These are phyloP conservation scores for Galeopterus variegatus DNA, from an alignment of 2,113 vertebrate species.

Conservation along the genomic window DNA sequence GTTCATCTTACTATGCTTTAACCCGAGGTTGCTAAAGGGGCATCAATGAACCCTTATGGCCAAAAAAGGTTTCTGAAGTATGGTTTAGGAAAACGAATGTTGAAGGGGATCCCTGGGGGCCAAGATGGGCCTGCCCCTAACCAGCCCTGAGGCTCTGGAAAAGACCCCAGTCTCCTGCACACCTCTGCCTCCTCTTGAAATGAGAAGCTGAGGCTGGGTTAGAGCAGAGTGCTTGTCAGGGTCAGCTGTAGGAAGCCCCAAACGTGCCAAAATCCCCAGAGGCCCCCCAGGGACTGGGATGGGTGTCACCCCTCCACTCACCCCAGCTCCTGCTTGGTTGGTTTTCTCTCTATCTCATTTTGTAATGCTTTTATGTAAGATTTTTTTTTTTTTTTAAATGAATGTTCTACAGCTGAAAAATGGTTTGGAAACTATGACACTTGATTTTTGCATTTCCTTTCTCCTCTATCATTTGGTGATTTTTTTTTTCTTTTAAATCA, in stretches of 20 bases:
- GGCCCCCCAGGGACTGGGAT: neutral
- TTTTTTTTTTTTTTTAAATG: neutral
- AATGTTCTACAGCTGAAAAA: neutral
- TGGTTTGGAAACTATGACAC: neutral
- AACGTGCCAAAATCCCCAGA: neutral
- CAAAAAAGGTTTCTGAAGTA: neutral
- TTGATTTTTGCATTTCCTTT: neutral
- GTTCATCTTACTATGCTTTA: neutral
- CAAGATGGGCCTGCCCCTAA: neutral
- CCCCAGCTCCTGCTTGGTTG: neutral
- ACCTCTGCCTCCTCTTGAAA: neutral
- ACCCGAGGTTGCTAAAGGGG: neutral
- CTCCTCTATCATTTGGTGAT: neutral
- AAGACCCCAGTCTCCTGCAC: neutral
- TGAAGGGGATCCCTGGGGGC: too few species aligned
- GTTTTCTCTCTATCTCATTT: neutral
- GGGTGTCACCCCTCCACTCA: constrained; percentile 49
- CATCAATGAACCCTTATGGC: neutral
- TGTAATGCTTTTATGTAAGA: neutral
- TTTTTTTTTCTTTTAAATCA: neutral
- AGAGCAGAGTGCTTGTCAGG: constrained; percentile 67
- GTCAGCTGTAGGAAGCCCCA: neutral
- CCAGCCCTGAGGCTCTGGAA: neutral
- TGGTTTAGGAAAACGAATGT: neutral
- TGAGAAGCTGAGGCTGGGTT: rapidly evolving